Conservation (phyloP, 2,888 invertebrate genomes). For the Aphidoletes aphidimyza region DNA sequence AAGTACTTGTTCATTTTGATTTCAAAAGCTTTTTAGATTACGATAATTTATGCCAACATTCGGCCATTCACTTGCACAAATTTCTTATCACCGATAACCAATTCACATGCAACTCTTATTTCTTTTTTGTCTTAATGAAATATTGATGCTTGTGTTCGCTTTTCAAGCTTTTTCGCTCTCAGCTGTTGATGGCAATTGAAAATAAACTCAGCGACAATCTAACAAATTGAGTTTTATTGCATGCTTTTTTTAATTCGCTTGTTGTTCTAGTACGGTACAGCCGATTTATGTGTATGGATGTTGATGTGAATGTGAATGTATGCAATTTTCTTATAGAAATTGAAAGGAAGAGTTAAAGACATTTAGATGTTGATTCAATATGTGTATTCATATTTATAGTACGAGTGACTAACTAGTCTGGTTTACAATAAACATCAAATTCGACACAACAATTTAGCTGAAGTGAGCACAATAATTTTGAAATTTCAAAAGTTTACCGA, state of each 20-base stretch:
- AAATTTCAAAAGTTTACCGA: too few species aligned
- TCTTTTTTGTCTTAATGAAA: neutral
- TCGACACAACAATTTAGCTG: too few species aligned
- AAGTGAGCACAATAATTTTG: too few species aligned
- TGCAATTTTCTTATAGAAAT: too few species aligned
- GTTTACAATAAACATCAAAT: too few species aligned
- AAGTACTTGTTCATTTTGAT: neutral
- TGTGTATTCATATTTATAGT: too few species aligned
- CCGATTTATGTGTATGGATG: too few species aligned
- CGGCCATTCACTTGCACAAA: neutral
- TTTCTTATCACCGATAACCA: slow-evolving; percentile 4
- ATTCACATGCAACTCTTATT: neutral
- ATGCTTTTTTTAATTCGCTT: neutral
- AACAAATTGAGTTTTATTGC: neutral
- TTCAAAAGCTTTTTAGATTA: neutral
- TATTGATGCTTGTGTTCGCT: neutral
- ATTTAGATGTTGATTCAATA: too few species aligned
- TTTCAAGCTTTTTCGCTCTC: neutral
- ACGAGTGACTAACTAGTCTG: too few species aligned
- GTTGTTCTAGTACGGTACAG: neutral
- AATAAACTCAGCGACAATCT: neutral
- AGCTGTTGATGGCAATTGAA: neutral
- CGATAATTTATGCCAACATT: neutral
- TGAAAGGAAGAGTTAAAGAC: too few species aligned
- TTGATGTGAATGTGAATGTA: too few species aligned